phyloP scores from a whole-genome alignment of 2,888 invertebrate genomes.

The Apodemia zela region DNA sequence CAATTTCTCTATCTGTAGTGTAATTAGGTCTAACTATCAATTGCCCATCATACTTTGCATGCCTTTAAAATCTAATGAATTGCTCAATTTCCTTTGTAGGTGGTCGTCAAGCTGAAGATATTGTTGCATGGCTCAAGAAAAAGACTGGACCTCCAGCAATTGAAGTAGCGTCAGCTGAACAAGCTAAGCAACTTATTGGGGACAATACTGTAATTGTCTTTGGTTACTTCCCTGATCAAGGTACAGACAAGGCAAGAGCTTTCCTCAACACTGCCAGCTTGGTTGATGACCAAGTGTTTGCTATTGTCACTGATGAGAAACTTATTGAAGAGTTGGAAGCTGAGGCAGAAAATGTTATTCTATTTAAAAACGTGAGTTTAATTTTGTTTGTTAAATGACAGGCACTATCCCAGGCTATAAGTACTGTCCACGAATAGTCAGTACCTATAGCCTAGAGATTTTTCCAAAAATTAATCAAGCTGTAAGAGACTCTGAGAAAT shows the following conservation, averaged over 20 bases:
- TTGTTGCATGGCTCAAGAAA: conserved; percentile 96
- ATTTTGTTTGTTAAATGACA: neutral
- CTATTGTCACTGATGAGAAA: conserved; percentile 88
- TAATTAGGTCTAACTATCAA: too few species aligned
- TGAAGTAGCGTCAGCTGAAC: conserved; percentile 87
- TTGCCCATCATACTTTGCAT: too few species aligned
- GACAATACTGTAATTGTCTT: conserved; percentile 90
- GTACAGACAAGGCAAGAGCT: conserved; percentile 89
- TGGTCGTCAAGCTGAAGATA: conserved; percentile 95
- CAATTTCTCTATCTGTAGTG: too few species aligned
- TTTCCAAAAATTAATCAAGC: too few species aligned
- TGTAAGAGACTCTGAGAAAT: too few species aligned
- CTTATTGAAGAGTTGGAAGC: conserved; percentile 90
- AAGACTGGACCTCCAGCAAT: conserved; percentile 98
- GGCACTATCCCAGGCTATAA: too few species aligned
- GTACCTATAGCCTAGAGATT: too few species aligned
- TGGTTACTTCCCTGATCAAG: conserved; percentile 93
- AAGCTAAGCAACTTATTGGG: conserved; percentile 90
- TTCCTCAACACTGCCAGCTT: conserved; percentile 90
- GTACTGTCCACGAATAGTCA: too few species aligned
- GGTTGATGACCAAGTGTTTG: conserved; percentile 94
- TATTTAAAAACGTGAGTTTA: conserved; percentile 92
- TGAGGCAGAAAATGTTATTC: conserved; percentile 87
- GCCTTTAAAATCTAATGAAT: neutral
- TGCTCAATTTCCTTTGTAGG: conserved; percentile 66